These are phyloP conservation scores for Crepidodera aurea DNA, from an alignment of 2,888 invertebrate species.

Conservation along the genomic window DNA sequence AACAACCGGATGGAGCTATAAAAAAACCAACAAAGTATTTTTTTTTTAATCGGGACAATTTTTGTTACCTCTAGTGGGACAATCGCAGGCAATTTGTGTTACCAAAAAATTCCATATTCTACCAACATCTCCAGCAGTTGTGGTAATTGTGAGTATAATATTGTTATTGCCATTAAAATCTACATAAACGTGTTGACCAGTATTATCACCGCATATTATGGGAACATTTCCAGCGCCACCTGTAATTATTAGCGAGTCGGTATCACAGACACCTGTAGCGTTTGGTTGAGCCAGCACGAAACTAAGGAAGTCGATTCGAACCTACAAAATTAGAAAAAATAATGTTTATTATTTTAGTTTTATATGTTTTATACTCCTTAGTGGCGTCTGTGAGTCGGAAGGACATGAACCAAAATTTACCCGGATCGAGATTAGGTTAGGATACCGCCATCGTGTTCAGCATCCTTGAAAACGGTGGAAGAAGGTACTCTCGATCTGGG, in stretches of 20 bases:
- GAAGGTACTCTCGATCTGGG: too few relatives aligned
- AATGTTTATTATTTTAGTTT: slow-evolving; percentile 41
- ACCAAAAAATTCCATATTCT: slow-evolving; percentile 80
- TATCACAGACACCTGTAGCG: slow-evolving; percentile 73
- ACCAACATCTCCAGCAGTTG: slow-evolving; percentile 64
- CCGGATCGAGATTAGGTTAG: too few relatives aligned
- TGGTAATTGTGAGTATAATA: slow-evolving; percentile 71
- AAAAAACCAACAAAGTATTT: slow-evolving; percentile 27
- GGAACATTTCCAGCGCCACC: slow-evolving; percentile 75
- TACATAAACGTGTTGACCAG: slow-evolving; percentile 79
- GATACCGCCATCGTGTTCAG: too few relatives aligned
- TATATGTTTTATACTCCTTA: too few relatives aligned
- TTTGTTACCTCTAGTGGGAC: slow-evolving; percentile 67
- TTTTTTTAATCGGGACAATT: too few relatives aligned
- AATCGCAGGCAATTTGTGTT: slow-evolving; percentile 75
- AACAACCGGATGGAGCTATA: slow-evolving; percentile 79
- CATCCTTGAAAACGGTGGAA: too few relatives aligned
- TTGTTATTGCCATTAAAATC: slow-evolving; percentile 74
- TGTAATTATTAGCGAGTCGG: slow-evolving; percentile 73
- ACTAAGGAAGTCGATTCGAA: slow-evolving; percentile 79
- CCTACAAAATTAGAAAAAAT: slow-evolving; percentile 62
- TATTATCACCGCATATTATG: slow-evolving; percentile 81
- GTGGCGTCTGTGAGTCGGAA: too few relatives aligned
- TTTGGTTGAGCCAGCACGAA: slow-evolving; percentile 75
- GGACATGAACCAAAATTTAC: too few relatives aligned